phyloP scores from a whole-genome alignment of 2,113 vertebrate genomes.

The Pomatorhinus ruficollis region DNA sequence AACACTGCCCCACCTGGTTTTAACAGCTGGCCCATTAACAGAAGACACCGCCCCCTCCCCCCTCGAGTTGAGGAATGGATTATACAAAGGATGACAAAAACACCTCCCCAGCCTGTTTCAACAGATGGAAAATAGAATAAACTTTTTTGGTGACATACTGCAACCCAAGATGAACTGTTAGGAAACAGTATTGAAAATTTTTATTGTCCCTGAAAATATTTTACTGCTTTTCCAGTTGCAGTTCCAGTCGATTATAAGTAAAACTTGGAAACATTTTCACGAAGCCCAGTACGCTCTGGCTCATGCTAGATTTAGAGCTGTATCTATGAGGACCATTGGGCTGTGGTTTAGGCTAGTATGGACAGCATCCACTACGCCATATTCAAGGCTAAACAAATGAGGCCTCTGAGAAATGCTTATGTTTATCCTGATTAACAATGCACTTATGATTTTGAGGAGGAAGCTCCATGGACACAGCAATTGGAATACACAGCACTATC shows the following conservation, averaged over 20 bases:
- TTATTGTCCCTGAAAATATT: background rate
- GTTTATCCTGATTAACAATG: background rate
- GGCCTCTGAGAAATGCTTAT: background rate
- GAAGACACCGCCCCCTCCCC: no score
- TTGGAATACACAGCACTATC: background rate
- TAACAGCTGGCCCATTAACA: no score
- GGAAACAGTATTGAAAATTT: background rate
- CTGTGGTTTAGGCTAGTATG: background rate
- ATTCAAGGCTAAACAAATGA: background rate
- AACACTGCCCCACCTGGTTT: no score
- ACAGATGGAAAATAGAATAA: no score
- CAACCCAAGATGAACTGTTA: background rate
- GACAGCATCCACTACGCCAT: background rate
- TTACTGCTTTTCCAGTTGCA: background rate
- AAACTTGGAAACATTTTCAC: background rate
- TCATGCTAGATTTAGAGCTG: background rate
- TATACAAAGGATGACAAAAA: no score
- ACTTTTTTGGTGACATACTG: no score
- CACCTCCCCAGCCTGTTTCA: no score
- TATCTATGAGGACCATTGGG: fast-evolving
- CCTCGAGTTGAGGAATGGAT: no score
- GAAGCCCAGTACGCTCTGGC: background rate
- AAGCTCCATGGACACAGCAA: background rate
- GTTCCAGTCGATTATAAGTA: background rate
- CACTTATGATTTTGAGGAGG: background rate